These are phyloP conservation scores for Crypturellus tataupa DNA, from an alignment of 2,797 vertebrate species.

Conservation along the genomic window DNA sequence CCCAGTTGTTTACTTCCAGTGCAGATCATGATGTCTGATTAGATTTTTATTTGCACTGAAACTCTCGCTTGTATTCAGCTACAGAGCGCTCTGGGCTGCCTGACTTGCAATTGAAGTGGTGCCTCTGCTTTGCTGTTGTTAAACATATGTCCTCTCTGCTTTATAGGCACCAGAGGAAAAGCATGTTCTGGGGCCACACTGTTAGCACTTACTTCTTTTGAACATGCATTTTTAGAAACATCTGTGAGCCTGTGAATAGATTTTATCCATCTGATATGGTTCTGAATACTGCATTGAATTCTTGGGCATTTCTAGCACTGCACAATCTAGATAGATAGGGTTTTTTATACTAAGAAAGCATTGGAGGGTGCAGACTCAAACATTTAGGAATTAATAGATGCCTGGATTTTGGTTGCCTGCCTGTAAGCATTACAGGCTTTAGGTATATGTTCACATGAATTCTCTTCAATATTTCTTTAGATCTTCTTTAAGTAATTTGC, in stretches of 20 bases:
- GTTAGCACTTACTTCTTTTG: not conserved
- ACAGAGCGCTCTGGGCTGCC: not conserved
- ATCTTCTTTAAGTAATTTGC: not conserved
- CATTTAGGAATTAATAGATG: not conserved
- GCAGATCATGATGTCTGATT: not conserved
- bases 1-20: not conserved
- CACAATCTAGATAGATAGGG: not conserved
- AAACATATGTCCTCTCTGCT: constrained; percentile 1
- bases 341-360: not conserved
- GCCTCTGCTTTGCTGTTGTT: constrained; percentile 14
- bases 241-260: not conserved
- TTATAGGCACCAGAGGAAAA: not conserved
- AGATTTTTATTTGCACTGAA: constrained; percentile 21
- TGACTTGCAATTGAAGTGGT: not conserved
- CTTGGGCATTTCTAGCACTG: not conserved
- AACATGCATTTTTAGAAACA: not conserved
- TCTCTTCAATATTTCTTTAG: not conserved
- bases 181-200: not conserved
- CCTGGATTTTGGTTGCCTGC: not conserved
- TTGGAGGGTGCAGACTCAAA: not conserved
- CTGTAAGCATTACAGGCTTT: not conserved
- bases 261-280: not conserved
- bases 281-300: not conserved
- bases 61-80: not conserved
- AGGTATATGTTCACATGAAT: not conserved